Conservation (phyloP, 2,113 vertebrate genomes). For the Cryptomyrus ogoouensis region DNA sequence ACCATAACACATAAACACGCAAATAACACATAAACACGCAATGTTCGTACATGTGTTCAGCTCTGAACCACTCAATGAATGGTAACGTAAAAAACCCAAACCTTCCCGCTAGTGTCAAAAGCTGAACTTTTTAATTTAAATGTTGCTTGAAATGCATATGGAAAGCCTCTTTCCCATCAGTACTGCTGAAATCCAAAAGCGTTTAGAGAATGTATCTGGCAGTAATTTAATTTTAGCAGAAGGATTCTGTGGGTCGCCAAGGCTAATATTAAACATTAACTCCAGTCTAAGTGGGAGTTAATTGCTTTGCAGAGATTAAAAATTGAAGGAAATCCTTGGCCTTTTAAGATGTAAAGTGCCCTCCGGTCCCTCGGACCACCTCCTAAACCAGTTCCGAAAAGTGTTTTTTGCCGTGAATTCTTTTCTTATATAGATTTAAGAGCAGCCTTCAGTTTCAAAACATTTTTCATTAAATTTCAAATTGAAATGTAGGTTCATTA, state of each 20-base stretch:
- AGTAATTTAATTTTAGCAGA: conserved; percentile 25
- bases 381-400: conserved; percentile 18
- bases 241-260: conserved; percentile 20
- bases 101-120: not conserved
- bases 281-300: conserved; percentile 13
- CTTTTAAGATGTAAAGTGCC: conserved; percentile 26
- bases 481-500: not conserved
- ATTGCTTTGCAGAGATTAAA: conserved; percentile 29
- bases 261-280: conserved; percentile 33
- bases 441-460: not conserved
- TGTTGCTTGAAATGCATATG: not conserved
- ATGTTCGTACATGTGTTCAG: not conserved
- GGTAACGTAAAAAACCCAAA: not conserved
- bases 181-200: not conserved
- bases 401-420: not conserved
- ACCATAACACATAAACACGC: not conserved
- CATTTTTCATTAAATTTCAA: not conserved
- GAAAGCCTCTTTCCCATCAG: not conserved
- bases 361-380: not conserved
- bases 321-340: conserved; percentile 18
- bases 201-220: conserved; percentile 17
- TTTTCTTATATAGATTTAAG: conserved; percentile 10
- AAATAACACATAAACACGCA: not conserved
- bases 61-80: not conserved
- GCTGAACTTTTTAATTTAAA: not conserved